These are phyloP conservation scores for Drosophila lini DNA, from an alignment of 1,140 invertebrate species.

Conservation along the genomic window DNA sequence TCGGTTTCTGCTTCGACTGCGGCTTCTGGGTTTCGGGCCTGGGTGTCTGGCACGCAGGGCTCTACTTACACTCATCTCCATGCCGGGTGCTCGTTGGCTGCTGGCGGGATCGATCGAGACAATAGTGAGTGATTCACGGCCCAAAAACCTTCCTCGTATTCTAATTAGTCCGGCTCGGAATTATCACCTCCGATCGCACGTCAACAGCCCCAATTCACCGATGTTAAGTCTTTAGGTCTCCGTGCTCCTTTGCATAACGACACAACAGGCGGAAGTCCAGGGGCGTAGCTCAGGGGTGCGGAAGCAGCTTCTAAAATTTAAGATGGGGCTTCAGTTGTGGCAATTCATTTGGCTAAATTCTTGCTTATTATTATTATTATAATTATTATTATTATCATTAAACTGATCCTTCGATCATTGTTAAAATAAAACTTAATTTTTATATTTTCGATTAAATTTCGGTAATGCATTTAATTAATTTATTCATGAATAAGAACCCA, in stretches of 20 bases:
- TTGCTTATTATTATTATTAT: no score
- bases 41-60: conserved; percentile 36
- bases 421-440: no score
- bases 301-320: neutral
- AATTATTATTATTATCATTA: no score
- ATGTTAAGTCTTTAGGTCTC: conserved; percentile 1
- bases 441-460: no score
- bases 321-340: no score
- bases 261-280: conserved; percentile 30
- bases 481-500: no score
- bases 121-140: conserved; percentile 58
- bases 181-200: conserved; percentile 60
- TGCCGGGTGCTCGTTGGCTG: conserved; percentile 48
- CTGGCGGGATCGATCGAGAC: conserved; percentile 36
- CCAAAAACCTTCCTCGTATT: conserved; percentile 50
- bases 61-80: conserved; percentile 83
- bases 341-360: no score
- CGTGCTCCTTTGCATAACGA: conserved; percentile 59
- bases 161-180: conserved; percentile 66
- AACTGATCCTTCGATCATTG: no score
- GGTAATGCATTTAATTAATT: no score
- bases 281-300: neutral
- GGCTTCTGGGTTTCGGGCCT: conserved; percentile 16
- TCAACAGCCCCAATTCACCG: conserved; percentile 17
- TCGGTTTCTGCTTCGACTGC: conserved; percentile 28